Percentiles rank a stretch among this genome's conserved stretches.
Evolutionary conservation across 2,797 vertebrate genomes (phyloP).

Genomic region (Onychomys arenicola): DNA sequence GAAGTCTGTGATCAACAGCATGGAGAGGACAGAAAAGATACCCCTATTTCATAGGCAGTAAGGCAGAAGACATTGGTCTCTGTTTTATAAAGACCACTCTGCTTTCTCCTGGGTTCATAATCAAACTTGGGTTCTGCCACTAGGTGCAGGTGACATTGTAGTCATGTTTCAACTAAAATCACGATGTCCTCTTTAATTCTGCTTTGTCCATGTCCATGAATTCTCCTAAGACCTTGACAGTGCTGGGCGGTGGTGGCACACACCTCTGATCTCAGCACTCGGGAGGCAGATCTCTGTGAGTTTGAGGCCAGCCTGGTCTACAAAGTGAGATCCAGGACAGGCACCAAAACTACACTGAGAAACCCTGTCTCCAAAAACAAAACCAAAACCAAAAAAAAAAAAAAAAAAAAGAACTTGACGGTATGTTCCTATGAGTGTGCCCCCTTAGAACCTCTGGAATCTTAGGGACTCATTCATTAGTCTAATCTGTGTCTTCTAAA

Average conservation of each 20-base stretch:
- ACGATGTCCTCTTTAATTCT: background rate
- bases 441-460: background rate
- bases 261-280: too few relatives aligned
- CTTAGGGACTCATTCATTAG: background rate
- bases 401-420: background rate
- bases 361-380: too few relatives aligned
- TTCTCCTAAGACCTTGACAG: background rate
- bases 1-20: background rate
- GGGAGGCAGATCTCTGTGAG: too few relatives aligned
- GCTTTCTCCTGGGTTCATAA: background rate
- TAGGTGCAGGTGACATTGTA: background rate
- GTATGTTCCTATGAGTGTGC: background rate
- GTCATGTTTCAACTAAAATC: background rate
- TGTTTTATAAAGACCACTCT: background rate
- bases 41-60: background rate
- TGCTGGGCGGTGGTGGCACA: too few relatives aligned
- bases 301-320: too few relatives aligned
- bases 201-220: background rate
- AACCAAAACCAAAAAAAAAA: too few relatives aligned
- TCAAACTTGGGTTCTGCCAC: background rate
- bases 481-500: background rate
- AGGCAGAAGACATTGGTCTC: background rate
- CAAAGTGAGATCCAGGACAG: too few relatives aligned
- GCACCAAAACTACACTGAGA: too few relatives aligned
- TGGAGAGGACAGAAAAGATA: background rate